Evolutionary conservation across 2,888 invertebrate genomes (phyloP), one percentile per base, ranked within the genome.

Genomic region (Villa cingulata): DNA sequence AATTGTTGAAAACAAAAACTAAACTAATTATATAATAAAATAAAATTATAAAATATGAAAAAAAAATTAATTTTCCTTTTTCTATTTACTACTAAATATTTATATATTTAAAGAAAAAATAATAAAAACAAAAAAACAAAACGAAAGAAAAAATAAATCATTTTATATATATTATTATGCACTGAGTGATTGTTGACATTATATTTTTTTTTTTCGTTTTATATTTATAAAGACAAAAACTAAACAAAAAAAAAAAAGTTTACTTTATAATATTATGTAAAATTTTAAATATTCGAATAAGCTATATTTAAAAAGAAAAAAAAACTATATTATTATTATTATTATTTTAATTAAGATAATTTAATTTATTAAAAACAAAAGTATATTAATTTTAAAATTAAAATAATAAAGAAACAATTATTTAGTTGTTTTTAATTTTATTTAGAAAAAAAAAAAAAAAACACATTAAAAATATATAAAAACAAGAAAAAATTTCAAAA

Each of bases 401-500:
- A 32, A 45, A 40, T 34, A 40, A 38, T 45, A 45, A 45, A 36
- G 6, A 36, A 36, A 7, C 15, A 16, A 40, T 34, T n/a, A n/a
- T n/a, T n/a, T n/a, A n/a, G n/a, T n/a, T n/a, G n/a, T n/a, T n/a
- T n/a, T n/a, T n/a, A 32, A 20, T 34, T 40, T 45, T 45, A 32
- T 37, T 48, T 44, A 34, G 34, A 47, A 19, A 43, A 48, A 38
- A 43, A 38, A 43, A 37, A 43, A 27, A 38, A 48, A 43, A 34
- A 45, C 32, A 17, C 34, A 39, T 17, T 39, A 36, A 43, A 46
- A 49, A 49, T 51, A 49, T 51, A 49, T 51, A 48, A 45, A 49
- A 49, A 51, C 32, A 39, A 49, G 45, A 56, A 55, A 57, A 51
- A 58, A 23, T 7, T 60, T 55, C 52, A 48, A 51, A n/a, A n/a